Percentiles rank a stretch among this genome's conserved stretches.
Evolutionary conservation across 2,888 invertebrate genomes (phyloP).

Genomic region (Agrenia bidenticulata): DNA sequence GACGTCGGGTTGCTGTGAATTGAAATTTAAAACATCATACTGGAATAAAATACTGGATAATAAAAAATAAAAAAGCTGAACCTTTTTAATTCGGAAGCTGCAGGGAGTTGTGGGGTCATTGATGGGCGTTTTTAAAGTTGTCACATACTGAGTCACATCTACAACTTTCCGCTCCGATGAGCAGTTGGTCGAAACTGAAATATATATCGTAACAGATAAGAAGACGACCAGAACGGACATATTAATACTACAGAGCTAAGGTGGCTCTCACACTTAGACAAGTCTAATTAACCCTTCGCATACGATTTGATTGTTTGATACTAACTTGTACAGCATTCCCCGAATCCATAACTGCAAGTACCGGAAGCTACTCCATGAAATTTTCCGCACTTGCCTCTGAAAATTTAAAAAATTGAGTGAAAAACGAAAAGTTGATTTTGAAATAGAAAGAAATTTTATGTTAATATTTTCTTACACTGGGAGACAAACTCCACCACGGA

Average conservation of each 20-base stretch:
- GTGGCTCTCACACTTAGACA: not conserved
- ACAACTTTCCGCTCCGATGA: conserved; percentile 8
- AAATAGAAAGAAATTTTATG: no score
- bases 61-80: no score
- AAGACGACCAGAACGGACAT: no score
- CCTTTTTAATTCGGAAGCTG: conserved; percentile 31
- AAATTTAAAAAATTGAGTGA: not conserved
- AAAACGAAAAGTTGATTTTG: no score
- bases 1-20: conserved; percentile 32
- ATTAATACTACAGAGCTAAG: no score
- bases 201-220: not conserved
- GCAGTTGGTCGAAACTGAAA: conserved; percentile 30
- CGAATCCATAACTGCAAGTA: conserved; percentile 37
- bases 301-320: no score
- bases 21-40: no score
- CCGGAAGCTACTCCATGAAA: conserved; percentile 21
- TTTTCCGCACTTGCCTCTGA: conserved; percentile 26
- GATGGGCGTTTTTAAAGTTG: conserved; percentile 22
- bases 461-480: conserved; percentile 17
- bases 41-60: not conserved
- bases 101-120: conserved; percentile 15
- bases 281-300: no score
- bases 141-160: conserved; percentile 29
- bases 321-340: conserved; percentile 32
- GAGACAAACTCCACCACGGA: conserved; percentile 25